A percentile compares a stretch with the other conserved stretches of the same genome.
Conservation (phyloP, 1,140 invertebrate genomes). For the Saxidomus purpurata region DNA sequence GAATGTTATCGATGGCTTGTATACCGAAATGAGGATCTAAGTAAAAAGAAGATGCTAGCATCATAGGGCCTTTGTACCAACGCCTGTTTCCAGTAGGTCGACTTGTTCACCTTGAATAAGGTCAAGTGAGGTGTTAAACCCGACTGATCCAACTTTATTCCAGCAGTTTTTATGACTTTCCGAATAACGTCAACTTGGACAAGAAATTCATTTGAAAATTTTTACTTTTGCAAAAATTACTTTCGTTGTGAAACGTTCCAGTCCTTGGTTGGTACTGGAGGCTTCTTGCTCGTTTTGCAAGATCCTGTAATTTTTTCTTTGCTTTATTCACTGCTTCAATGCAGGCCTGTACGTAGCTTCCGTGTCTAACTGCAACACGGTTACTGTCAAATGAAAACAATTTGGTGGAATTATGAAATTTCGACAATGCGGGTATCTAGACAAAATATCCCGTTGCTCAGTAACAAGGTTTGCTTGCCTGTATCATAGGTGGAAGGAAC, state of each 20-base stretch:
- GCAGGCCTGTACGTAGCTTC: conserved; percentile 78
- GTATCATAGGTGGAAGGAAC: too few species aligned
- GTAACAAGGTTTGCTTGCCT: conserved; percentile 65
- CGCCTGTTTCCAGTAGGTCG: conserved; percentile 72
- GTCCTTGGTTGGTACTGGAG: conserved; percentile 74
- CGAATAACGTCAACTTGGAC: conserved; percentile 81
- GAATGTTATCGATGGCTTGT: conserved; percentile 81
- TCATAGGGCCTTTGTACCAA: conserved; percentile 75
- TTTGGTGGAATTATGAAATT: conserved; percentile 64
- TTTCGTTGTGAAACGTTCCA: conserved; percentile 84
- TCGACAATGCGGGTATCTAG: conserved; percentile 63
- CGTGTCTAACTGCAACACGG: conserved; percentile 83
- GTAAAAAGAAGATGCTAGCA: conserved; percentile 64
- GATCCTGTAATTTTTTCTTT: conserved; percentile 71
- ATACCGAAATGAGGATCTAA: conserved; percentile 76
- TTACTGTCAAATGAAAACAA: conserved; percentile 68
- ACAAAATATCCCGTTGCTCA: conserved; percentile 63
- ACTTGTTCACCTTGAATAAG: conserved; percentile 84
- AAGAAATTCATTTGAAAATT: conserved; percentile 74
- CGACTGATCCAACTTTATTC: conserved; percentile 79
- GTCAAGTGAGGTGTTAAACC: conserved; percentile 87
- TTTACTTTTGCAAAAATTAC: conserved; percentile 84
- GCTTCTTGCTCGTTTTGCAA: conserved; percentile 69
- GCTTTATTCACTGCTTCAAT: conserved; percentile 76
- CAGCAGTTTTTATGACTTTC: conserved; percentile 78